Base-by-base conservation (phyloP, 2,888 invertebrate species). In the Aphidius colemani region DNA sequence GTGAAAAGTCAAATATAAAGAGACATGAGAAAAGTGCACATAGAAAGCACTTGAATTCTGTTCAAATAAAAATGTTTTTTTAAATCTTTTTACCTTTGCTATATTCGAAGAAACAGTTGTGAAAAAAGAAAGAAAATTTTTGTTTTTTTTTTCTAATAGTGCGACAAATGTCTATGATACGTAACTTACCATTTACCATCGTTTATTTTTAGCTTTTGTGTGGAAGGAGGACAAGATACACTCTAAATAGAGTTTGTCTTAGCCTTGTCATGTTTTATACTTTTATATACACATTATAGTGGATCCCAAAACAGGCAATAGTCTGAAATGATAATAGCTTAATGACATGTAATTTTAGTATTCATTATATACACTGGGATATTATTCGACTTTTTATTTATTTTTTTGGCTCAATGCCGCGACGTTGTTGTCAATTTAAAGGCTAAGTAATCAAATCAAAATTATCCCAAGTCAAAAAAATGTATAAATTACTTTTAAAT, bases 201-300 rank as follows among this genome's bases (percentile, higher is more conserved):
- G 80, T 80, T 81, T 81, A 81, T 81, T 81, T 81, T 80, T 70
- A 79, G 77, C 77, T 70, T 75, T 79, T 81, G 81, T 75, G 80
- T 74, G 73, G 78, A 58, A 59, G 59, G 63, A 64, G 60, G 56
- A 45, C 61, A 56, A 49, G 64, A 66, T 46, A 58, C 61, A 75
- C 75, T 72, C 75, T 75, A 77, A 77, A 75, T 77, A 76, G 73
- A 72, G 73, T 71, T 67, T 30, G 30, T 30, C 61, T 70, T 66
- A 66, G 67, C 69, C 66, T 67, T 67, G 67, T 68, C 67, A 51
- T 13, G 50, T 50, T 59, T 8, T 18, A 18, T 18, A 18, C 13
- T 18, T 18, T 18, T 18, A 18, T 18, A 18, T 18, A 18, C 13
- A 18, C 13, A 18, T 18, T 18, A 18, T 18, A 18, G 13, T 18